Evolutionary conservation across 2,888 invertebrate species (phyloP).

Genomic region (Macropis europaea): DNA sequence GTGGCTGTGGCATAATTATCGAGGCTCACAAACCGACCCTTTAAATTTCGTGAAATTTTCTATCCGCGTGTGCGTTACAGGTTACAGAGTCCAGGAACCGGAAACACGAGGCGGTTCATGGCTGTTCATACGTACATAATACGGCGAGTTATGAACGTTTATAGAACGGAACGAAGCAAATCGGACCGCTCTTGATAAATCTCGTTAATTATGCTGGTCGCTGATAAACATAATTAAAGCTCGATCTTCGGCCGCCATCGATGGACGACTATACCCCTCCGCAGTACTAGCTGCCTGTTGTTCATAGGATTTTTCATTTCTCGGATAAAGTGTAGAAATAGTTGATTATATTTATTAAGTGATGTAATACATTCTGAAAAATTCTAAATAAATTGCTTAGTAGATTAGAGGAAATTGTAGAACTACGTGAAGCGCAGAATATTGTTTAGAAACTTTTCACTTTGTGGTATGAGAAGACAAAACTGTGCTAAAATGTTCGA

Average conservation of each 20-base stretch:
- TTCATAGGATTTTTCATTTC: too few species aligned
- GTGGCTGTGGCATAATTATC: constrained; percentile 59
- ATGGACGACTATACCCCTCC: constrained; percentile 12
- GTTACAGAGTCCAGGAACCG: background rate
- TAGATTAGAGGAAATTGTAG: too few species aligned
- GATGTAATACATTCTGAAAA: too few species aligned
- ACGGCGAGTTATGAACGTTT: constrained; percentile 55
- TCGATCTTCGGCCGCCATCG: constrained; percentile 53
- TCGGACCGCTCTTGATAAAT: constrained; percentile 63
- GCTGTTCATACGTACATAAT: constrained; percentile 51
- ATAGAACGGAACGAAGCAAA: constrained; percentile 52
- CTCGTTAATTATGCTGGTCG: constrained; percentile 61
- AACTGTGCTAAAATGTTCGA: too few species aligned
- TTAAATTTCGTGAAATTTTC: constrained; percentile 65
- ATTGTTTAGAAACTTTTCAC: too few species aligned
- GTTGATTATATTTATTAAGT: too few species aligned
- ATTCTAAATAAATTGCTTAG: too few species aligned
- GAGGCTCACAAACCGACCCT: constrained; percentile 56
- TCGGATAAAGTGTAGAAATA: too few species aligned
- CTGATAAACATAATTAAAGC: constrained; percentile 69
- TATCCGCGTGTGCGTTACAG: constrained; percentile 16
- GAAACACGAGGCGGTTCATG: constrained; percentile 26
- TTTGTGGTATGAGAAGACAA: too few species aligned
- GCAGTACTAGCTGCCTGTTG: too few species aligned
- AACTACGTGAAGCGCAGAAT: too few species aligned